These are phyloP conservation scores for Moxostoma hubbsi DNA, from an alignment of 2,797 vertebrate species.

Conservation along the genomic window DNA sequence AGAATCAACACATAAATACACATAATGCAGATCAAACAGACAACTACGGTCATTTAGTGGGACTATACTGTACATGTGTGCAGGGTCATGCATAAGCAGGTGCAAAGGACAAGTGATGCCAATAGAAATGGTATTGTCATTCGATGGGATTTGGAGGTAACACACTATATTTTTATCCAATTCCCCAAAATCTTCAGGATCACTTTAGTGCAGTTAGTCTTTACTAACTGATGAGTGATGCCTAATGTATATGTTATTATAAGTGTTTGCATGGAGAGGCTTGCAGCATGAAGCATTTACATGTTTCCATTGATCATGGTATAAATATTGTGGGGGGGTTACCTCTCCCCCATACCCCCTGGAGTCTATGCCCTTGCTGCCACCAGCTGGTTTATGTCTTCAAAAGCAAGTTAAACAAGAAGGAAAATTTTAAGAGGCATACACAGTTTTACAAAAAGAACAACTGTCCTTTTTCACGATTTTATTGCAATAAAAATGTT, in stretches of 20 bases:
- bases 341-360: too few species aligned
- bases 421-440: neutral
- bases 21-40: neutral
- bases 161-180: too few species aligned
- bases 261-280: neutral
- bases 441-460: neutral
- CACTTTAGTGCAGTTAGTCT: neutral
- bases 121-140: neutral
- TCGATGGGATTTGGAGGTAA: too few species aligned
- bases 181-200: too few species aligned
- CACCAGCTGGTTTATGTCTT: neutral
- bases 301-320: too few species aligned
- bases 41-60: neutral
- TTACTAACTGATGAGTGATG: neutral
- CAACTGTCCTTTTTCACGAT: neutral
- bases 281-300: too few species aligned
- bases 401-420: neutral
- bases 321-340: too few species aligned
- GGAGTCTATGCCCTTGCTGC: neutral
- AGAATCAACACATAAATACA: neutral
- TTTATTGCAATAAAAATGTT: slow-evolving; percentile 12
- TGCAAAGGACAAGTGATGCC: neutral
- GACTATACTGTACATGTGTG: neutral
- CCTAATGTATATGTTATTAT: neutral
- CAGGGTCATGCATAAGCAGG: neutral